These are phyloP conservation scores for Callospermophilus lateralis DNA, from an alignment of 2,113 vertebrate genomes.

Conservation along the genomic window DNA sequence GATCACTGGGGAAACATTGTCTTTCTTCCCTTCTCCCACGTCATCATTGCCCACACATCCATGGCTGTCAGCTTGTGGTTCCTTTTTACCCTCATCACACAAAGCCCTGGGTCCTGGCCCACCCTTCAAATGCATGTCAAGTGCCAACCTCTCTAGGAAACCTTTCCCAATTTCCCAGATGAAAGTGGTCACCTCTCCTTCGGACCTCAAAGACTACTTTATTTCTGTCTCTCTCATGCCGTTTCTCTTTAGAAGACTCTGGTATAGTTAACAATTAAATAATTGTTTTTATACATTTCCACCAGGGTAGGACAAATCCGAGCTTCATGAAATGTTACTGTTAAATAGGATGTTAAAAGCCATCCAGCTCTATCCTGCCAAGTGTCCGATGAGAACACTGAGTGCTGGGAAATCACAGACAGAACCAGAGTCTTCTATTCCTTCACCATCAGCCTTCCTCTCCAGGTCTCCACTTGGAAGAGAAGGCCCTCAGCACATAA, in stretches of 20 bases:
- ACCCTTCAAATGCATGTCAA: neutral
- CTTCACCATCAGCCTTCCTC: neutral
- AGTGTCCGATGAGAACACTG: neutral
- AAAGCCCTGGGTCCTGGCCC: neutral
- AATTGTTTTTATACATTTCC: neutral
- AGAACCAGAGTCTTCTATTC: neutral
- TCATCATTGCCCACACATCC: rapidly evolving
- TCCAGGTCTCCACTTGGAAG: rapidly evolving
- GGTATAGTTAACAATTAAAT: neutral
- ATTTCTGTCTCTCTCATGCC: neutral
- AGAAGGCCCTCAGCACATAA: neutral
- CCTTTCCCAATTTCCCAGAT: too few species aligned
- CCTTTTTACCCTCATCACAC: too few species aligned
- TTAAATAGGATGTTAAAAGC: neutral
- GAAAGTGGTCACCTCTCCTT: neutral
- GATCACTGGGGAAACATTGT: neutral
- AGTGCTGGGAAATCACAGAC: neutral
- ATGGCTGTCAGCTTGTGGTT: neutral
- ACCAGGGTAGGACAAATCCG: too few species aligned
- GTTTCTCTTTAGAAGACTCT: neutral
- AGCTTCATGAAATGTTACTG: neutral
- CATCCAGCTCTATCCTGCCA: neutral
- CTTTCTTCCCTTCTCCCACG: too few species aligned
- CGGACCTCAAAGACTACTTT: neutral
- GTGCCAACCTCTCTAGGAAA: neutral